Evolutionary conservation across 2,888 invertebrate genomes (phyloP).

Genomic region (Chloromyia formosa): DNA sequence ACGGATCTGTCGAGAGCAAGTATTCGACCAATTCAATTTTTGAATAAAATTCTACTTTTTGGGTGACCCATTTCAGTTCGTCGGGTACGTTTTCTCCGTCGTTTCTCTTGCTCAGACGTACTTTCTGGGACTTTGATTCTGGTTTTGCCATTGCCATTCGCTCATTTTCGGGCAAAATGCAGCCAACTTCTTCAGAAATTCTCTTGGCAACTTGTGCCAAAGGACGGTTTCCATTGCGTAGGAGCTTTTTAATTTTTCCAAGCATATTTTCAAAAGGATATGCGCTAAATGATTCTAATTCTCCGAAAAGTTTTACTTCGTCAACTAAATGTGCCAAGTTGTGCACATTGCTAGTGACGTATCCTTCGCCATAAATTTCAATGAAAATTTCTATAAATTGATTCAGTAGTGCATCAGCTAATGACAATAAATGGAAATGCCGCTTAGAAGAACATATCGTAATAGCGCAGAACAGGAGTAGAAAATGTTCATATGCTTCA

Average conservation of each 20-base stretch:
- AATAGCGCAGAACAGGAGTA: conserved; percentile 48
- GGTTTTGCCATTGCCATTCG: too few species aligned
- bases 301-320: conserved; percentile 48
- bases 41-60: too few species aligned
- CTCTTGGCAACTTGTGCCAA: conserved; percentile 3
- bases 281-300: conserved; percentile 45
- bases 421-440: conserved; percentile 42
- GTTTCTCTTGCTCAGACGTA: too few species aligned
- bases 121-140: background rate
- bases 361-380: conserved; percentile 48
- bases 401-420: conserved; percentile 49
- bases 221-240: background rate
- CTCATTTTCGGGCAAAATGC: too few species aligned
- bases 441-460: conserved; percentile 51
- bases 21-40: background rate
- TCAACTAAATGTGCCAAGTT: conserved; percentile 49
- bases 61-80: too few species aligned
- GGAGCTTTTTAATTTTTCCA: background rate
- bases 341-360: conserved; percentile 51
- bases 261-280: conserved; percentile 28
- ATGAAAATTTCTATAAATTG: conserved; percentile 49
- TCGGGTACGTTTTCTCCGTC: too few species aligned
- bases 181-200: background rate
- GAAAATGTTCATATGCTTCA: conserved; percentile 26
- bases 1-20: background rate